Evolutionary conservation across 2,113 vertebrate genomes (phyloP).

Genomic region (Cebidichthys violaceus): DNA sequence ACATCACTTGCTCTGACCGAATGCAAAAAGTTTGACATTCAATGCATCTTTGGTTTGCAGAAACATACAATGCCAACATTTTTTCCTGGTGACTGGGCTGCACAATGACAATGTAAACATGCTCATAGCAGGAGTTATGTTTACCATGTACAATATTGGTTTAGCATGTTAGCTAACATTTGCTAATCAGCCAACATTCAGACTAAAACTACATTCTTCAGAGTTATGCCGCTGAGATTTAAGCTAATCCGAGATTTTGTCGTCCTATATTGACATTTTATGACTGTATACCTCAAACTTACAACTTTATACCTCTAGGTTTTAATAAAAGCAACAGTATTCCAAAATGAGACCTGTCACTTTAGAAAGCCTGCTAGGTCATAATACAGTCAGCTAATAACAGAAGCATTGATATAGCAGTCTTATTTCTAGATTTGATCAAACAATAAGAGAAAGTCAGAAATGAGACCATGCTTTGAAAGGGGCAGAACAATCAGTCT

Average conservation of each 20-base stretch:
- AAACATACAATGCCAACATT: too few species aligned
- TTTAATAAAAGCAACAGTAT: not conserved
- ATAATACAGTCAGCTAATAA: conserved; percentile 13
- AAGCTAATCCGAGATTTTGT: not conserved
- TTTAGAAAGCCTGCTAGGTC: not conserved
- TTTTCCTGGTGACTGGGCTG: too few species aligned
- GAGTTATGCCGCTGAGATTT: not conserved
- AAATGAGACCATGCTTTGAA: conserved; percentile 65
- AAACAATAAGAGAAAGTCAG: conserved; percentile 36
- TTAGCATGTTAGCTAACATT: not conserved
- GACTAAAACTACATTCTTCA: not conserved
- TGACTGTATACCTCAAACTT: not conserved
- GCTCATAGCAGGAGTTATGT: not conserved
- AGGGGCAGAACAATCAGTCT: conserved; percentile 62
- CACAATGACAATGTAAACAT: not conserved
- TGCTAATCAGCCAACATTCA: too few species aligned
- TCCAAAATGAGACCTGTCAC: not conserved
- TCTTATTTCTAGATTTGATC: conserved; percentile 49
- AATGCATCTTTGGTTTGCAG: too few species aligned
- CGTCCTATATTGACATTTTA: not conserved
- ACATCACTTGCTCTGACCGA: too few species aligned
- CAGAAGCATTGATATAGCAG: not conserved
- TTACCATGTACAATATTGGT: not conserved
- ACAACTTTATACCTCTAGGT: not conserved
- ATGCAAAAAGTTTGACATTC: too few species aligned